These are phyloP conservation scores for Muscicapa adusta DNA, from an alignment of 2,113 vertebrate species.

Conservation along the genomic window DNA sequence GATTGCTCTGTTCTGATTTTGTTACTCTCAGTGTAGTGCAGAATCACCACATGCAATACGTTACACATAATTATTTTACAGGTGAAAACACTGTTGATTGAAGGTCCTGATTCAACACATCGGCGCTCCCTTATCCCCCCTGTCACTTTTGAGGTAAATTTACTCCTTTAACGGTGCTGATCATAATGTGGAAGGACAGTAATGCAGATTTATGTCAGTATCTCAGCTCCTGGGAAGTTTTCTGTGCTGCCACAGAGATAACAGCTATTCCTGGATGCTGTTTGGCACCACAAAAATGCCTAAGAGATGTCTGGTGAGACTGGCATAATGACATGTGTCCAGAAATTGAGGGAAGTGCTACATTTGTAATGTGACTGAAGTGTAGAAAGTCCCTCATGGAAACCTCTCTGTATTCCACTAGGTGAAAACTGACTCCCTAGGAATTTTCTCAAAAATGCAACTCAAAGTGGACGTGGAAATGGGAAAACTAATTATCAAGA, in stretches of 20 bases:
- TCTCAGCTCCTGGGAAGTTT: neutral
- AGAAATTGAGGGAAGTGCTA: neutral
- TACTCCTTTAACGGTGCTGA: neutral
- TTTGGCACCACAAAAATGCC: neutral
- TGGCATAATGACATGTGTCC: neutral
- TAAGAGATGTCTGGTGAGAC: neutral
- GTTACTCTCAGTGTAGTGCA: neutral
- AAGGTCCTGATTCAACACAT: conserved; percentile 84
- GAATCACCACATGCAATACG: neutral
- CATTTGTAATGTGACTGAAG: neutral
- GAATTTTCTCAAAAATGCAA: conserved; percentile 87
- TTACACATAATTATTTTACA: conserved; percentile 51
- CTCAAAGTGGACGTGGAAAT: conserved; percentile 94
- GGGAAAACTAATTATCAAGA: conserved; percentile 91
- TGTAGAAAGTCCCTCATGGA: neutral
- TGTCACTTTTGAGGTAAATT: conserved; percentile 87
- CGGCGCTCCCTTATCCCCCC: conserved; percentile 88
- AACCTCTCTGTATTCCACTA: conserved; percentile 27
- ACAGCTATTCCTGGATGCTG: neutral
- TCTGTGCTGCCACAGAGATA: neutral
- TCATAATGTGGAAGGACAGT: neutral
- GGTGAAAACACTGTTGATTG: conserved; percentile 85
- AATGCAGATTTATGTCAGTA: neutral
- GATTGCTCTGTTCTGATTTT: neutral
- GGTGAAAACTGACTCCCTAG: conserved; percentile 91